These are phyloP conservation scores for Anoplolepis gracilipes DNA, from an alignment of 1,140 invertebrate species.

Conservation along the genomic window DNA sequence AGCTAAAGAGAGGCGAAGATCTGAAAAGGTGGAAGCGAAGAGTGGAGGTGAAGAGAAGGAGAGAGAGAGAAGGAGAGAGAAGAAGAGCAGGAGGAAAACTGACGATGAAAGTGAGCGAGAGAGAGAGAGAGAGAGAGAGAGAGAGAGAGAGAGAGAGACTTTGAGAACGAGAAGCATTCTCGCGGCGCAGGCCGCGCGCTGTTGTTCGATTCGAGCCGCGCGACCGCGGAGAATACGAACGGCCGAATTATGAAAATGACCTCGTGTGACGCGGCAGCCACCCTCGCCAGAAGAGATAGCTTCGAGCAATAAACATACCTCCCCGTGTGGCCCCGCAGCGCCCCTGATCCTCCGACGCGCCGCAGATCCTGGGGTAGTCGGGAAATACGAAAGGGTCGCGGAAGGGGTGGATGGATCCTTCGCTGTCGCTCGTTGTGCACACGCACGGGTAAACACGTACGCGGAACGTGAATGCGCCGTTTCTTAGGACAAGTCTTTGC, in stretches of 20 bases:
- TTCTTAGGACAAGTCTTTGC: conserved; percentile 40
- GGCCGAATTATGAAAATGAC: conserved; percentile 88
- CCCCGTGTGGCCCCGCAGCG: conserved; percentile 59
- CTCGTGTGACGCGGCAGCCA: conserved; percentile 84
- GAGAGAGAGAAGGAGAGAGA: conserved; percentile 24
- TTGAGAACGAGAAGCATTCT: conserved; percentile 60
- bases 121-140: conserved; percentile 33
- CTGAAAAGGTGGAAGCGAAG: conserved; percentile 52
- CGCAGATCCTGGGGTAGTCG: conserved; percentile 51
- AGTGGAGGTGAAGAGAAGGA: conserved; percentile 12
- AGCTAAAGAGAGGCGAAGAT: conserved; percentile 43
- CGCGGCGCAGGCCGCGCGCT: conserved; percentile 74
- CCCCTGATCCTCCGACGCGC: conserved; percentile 53
- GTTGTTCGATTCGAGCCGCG: conserved; percentile 85
- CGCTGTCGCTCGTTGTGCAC: conserved; percentile 60
- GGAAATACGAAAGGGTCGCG: conserved; percentile 47
- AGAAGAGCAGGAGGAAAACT: conserved; percentile 51
- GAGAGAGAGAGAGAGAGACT: conserved; percentile 48
- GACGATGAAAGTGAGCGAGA: conserved; percentile 45
- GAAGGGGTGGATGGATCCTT: conserved; percentile 56
- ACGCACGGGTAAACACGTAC: conserved; percentile 62
- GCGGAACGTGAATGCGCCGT: conserved; percentile 45
- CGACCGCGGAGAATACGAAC: conserved; percentile 86
- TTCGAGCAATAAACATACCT: conserved; percentile 85
- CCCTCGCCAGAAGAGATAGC: conserved; percentile 84